Evolutionary conservation across 2,888 invertebrate species (phyloP), one percentile per base, ranked within the genome.

Genomic region (Drosophila infuscata): DNA sequence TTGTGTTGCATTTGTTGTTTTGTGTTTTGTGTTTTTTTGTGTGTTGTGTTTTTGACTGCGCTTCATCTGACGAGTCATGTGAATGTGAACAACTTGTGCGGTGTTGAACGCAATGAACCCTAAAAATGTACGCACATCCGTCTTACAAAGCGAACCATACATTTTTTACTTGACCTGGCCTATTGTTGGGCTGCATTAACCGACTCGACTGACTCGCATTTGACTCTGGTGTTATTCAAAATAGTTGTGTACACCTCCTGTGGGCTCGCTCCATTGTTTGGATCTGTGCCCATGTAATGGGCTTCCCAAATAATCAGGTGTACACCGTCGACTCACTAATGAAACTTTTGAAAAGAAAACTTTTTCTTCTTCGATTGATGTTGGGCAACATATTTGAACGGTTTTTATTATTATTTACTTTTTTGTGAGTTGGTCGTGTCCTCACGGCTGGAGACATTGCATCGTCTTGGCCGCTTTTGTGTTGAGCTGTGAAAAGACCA

Each of bases 31-130:
- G 20, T 25, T 33, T 36, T 32, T 32, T 43, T 30, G 15, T 53
- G 56, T 38, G 38, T 17, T 30, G 30, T 36, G n/a, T 70, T 41
- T 69, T 69, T 76, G 82, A 70, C 67, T 82, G 77, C 74, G 76
- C 74, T 76, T 82, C 82, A 77, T 77, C 80, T 74, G 87, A 30
- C 87, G 85, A 82, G 89, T 83, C 89, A 89, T 83, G 88, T 88
- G 88, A 81, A 88, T 81, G 73, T 71, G 83, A 77, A 77, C 82
- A 88, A 82, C 88, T 85, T 89, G 88, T 88, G 82, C 78, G 87
- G 87, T 70, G 68, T 51, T 48, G 69, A 66, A 84, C 71, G 82
- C 84, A 89, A 81, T 89, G 87, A 88, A 88, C 89, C 87, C 87
- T 81, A 84, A 89, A 46, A 86, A 80, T 84, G 74, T 79, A 76